Evolutionary conservation across 2,113 vertebrate genomes (phyloP).

Genomic region (Cercopithecus mona): DNA sequence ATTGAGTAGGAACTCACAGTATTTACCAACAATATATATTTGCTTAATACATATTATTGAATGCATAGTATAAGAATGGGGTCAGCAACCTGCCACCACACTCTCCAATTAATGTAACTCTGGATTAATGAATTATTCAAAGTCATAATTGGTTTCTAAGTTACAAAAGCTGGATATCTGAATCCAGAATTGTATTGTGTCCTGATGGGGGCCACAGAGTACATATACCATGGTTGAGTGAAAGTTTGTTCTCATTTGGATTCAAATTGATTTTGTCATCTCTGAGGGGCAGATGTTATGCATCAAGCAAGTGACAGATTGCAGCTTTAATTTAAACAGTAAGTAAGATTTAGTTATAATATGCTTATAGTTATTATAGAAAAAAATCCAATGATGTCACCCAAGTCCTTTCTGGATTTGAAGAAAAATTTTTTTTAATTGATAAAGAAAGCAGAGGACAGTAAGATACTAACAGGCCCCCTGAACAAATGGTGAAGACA

Average conservation of each 20-base stretch:
- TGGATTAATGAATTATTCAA: slow-evolving; percentile 33
- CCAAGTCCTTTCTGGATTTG: slow-evolving; percentile 41
- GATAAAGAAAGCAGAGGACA: not conserved
- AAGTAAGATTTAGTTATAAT: slow-evolving; percentile 62
- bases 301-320: slow-evolving; percentile 71
- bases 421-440: not conserved
- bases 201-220: not conserved
- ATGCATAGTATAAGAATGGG: not conserved
- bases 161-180: not conserved
- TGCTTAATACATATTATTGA: not conserved
- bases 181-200: not conserved
- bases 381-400: slow-evolving; percentile 35
- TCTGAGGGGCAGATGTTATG: slow-evolving; percentile 65
- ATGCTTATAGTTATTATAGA: slow-evolving; percentile 44
- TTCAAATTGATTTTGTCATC: slow-evolving; percentile 59
- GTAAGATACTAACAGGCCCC: not conserved
- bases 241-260: slow-evolving; percentile 62
- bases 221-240: not conserved
- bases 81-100: not conserved
- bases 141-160: slow-evolving; percentile 45
- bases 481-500: not conserved
- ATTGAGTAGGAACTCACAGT: not conserved
- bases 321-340: slow-evolving; percentile 65
- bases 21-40: slow-evolving; percentile 11
- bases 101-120: not conserved